Evolutionary conservation across 1,140 invertebrate species (phyloP).

Genomic region (Radopholus similis): DNA sequence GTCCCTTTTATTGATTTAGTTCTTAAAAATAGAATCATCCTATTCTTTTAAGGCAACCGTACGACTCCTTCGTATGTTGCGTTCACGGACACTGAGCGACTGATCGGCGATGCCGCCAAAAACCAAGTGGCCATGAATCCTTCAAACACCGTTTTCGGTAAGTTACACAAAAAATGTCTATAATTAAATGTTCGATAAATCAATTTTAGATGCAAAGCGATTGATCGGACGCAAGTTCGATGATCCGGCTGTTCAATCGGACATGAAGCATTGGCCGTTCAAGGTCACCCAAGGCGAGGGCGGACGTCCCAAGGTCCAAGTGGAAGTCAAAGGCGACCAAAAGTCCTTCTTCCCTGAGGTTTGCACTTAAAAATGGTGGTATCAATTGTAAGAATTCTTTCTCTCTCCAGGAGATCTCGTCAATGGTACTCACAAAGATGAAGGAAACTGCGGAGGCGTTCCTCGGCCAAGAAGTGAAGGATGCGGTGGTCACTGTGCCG

Average conservation of each 20-base stretch:
- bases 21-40: slow-evolving; percentile 52
- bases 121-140: too few relatives aligned
- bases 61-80: slow-evolving; percentile 95
- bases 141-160: too few relatives aligned
- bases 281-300: slow-evolving; percentile 45
- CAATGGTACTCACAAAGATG: too few relatives aligned
- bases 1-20: not conserved
- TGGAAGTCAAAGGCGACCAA: slow-evolving; percentile 64
- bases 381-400: slow-evolving; percentile 58
- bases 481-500: too few relatives aligned
- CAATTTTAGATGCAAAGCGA: too few relatives aligned
- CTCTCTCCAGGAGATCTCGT: slow-evolving; percentile 66
- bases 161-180: not conserved
- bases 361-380: too few relatives aligned
- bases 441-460: slow-evolving; percentile 64
- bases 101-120: slow-evolving; percentile 94
- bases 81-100: slow-evolving; percentile 90
- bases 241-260: too few relatives aligned
- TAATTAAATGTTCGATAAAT: slow-evolving; percentile 74
- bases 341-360: slow-evolving; percentile 66
- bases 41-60: slow-evolving; percentile 72
- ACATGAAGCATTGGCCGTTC: slow-evolving; percentile 69
- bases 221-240: too few relatives aligned
- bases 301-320: slow-evolving; percentile 61
- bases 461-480: slow-evolving; percentile 51